Base-by-base conservation (phyloP, 1,140 invertebrate genomes). In the Drosophila micromelanica region DNA sequence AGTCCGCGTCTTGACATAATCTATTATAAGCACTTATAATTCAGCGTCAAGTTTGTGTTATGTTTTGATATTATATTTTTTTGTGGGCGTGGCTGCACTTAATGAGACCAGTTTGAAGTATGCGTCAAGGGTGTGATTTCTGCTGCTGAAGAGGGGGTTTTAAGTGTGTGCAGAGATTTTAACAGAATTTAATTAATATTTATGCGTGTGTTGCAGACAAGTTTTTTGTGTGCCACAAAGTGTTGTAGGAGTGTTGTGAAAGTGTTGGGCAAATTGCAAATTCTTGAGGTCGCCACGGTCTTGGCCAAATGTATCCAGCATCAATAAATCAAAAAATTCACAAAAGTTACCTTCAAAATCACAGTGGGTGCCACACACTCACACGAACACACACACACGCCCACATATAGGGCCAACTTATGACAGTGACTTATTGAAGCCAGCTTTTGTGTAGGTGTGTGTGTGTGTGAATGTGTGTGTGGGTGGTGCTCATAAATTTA, bases 371-470 rank as follows among this genome's bases (percentile, higher is more conserved):
- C 61, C 37, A 55, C 52, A 46, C 51, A 27, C 20, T 27, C 35
- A 35, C 20, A 56, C 42, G 27, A 6, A 8, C 8, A 7, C 15
- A 51, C 23, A 43, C 63, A 54, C 48, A 61, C 52, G 15, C 27
- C n/a, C 42, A 45, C 32, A 57, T 42, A 17, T 43, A 30, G 30
- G 51, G 49, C 20, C 57, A 54, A 57, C 60, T 64, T 59, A 60
- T 80, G 81, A 86, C 77, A 86, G 74, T 86, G 81, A 86, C 67
- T 86, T 86, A 86, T 86, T 80, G 72, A 60, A 51, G 64, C 7
- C 35, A 38, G 46, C 17, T 43, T 59, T 52, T 43, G 63, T 12
- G 7, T 42, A 35, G 20, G 23, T 13, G 35, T 51, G 52, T 45
- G 43, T 45, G 42, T 43, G 32, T 43, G 63, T 12, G 7, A 35